A percentile compares a stretch with the other conserved stretches of the same genome.
These are phyloP conservation scores for Tetramorium alpestre DNA, from an alignment of 1,140 invertebrate species.

Conservation along the genomic window DNA sequence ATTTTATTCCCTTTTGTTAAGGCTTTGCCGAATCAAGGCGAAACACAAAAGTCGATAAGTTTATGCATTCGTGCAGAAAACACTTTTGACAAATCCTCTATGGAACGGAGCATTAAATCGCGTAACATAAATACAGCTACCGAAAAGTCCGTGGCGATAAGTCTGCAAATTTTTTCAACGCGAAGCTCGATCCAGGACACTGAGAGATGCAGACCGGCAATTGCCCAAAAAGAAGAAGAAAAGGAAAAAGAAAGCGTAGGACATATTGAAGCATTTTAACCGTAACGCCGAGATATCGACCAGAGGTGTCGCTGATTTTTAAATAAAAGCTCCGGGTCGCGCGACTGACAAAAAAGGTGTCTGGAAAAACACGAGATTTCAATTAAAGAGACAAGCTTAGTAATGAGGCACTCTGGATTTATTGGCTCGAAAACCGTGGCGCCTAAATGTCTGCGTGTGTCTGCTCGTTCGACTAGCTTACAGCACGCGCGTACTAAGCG, in stretches of 20 bases:
- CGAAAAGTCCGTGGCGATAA: not conserved
- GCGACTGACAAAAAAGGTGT: slow-evolving; percentile 71
- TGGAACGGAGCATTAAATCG: not conserved
- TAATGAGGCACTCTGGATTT: slow-evolving; percentile 83
- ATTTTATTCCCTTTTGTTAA: slow-evolving; percentile 10
- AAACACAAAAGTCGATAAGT: not conserved
- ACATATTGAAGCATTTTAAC: slow-evolving; percentile 23
- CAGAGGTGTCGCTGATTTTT: slow-evolving; percentile 66
- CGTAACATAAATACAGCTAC: not conserved
- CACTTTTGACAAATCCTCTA: not conserved
- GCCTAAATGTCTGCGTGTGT: slow-evolving; percentile 76
- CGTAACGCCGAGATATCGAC: slow-evolving; percentile 58
- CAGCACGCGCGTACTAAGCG: slow-evolving; percentile 59
- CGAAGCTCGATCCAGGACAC: not conserved
- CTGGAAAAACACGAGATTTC: slow-evolving; percentile 85
- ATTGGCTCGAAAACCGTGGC: slow-evolving; percentile 77
- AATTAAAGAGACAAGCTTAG: slow-evolving; percentile 85
- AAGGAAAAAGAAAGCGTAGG: not conserved
- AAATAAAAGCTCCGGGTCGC: slow-evolving; percentile 64
- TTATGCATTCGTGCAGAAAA: not conserved
- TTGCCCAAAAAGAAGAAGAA: slow-evolving; percentile 15
- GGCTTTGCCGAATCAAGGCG: not conserved
- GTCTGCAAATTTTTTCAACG: not conserved
- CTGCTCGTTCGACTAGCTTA: slow-evolving; percentile 21
- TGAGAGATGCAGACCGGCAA: slow-evolving; percentile 6